Evolutionary conservation across 1,140 invertebrate genomes (phyloP).

Genomic region (Stegodyphus dumicola): DNA sequence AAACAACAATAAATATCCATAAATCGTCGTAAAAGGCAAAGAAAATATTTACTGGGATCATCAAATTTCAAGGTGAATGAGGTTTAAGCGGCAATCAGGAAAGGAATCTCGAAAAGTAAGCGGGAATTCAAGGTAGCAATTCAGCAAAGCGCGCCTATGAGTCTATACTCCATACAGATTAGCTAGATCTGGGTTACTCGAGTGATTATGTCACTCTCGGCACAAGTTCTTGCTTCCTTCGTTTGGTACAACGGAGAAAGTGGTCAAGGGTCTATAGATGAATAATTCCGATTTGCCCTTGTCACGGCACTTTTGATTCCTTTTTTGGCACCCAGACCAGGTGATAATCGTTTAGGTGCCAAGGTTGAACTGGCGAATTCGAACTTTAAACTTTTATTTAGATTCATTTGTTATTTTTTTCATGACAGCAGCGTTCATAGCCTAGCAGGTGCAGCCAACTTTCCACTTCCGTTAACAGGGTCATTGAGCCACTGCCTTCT

Average conservation of each 20-base stretch:
- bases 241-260: background rate
- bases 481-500: no score
- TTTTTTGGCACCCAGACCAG: conserved; percentile 49
- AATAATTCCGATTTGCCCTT: conserved; percentile 7
- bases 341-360: conserved; percentile 6
- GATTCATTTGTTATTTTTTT: no score
- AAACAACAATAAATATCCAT: no score
- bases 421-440: no score
- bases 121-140: no score
- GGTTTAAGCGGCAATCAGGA: no score
- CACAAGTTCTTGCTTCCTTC: conserved; percentile 4
- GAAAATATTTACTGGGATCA: no score
- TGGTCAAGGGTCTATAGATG: conserved; percentile 38
- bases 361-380: conserved; percentile 15
- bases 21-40: no score
- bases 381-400: background rate
- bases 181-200: conserved; percentile 31
- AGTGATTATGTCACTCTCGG: conserved; percentile 20
- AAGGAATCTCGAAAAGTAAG: no score
- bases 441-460: no score
- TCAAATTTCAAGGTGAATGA: no score
- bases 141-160: background rate
- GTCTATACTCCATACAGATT: background rate
- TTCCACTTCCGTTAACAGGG: no score
- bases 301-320: conserved; percentile 20